Evolutionary conservation across 1,140 invertebrate species (phyloP).

Genomic region (Eueides isabella): DNA sequence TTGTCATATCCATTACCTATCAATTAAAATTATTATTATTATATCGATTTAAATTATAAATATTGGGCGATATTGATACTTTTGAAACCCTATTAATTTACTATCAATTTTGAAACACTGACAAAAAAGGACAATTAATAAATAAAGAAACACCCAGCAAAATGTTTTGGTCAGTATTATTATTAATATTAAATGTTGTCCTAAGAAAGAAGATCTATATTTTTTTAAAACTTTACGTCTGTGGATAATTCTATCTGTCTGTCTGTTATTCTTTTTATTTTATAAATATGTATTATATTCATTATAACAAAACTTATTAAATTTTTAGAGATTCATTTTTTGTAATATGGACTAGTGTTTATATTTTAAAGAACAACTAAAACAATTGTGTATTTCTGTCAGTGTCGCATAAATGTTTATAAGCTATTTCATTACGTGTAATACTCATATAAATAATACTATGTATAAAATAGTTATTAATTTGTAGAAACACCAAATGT

Average conservation of each 20-base stretch:
- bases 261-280: no score
- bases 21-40: not conserved
- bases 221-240: constrained; percentile 10
- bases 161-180: constrained; percentile 10
- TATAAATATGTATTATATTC: not conserved
- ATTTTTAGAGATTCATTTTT: not conserved
- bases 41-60: no score
- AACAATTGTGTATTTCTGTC: constrained; percentile 21
- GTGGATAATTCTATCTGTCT: not conserved
- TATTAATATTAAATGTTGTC: constrained; percentile 8
- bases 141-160: constrained; percentile 2
- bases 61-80: not conserved
- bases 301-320: not conserved
- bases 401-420: constrained; percentile 30
- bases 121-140: not conserved
- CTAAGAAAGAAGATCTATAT: constrained; percentile 7
- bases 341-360: not conserved
- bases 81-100: not conserved
- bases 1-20: not conserved
- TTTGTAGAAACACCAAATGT: constrained; percentile 75
- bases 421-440: constrained; percentile 45
- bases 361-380: not conserved
- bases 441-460: constrained; percentile 61
- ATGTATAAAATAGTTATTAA: constrained; percentile 67
- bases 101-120: not conserved